Base-by-base conservation (phyloP, 1,140 invertebrate genomes). In the Charaxes varanes region DNA sequence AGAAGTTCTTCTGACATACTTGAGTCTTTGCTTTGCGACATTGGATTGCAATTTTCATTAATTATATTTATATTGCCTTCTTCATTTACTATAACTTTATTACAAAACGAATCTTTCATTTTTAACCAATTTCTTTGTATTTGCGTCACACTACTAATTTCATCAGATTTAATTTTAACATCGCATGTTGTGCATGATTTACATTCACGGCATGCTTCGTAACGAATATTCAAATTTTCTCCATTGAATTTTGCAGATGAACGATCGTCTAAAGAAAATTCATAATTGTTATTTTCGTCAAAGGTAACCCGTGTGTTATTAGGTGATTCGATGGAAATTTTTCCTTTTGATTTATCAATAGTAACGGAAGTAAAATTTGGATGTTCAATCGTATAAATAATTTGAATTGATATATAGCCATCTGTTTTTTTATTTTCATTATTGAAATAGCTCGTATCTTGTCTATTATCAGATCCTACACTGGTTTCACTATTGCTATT, bases 361-460 rank as follows among this genome's bases (percentile, higher is more conserved):
- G 64, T 72, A 7, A 87, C 70, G 2, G 76, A 83, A 5, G 86
- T 78, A 53, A 87, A 88, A 57, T 86, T 83, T 17, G 70, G 58
- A 71, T 87, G 86, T 51, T 88, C 86, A 30, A 84, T 57, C 14
- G 73, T 78, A 54, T 71, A 84, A 44, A 62, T 76, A 31, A 86
- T 62, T 35, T 85, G 54, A 31, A 87, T 56, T 27, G 80, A 85
- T 31, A 87, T 60, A 55, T 86, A 87, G 19, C 72, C 76, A 51
- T 86, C 85, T 6, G 35, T 53, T 24, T 60, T 35, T 41, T 48
- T 11, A 27, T 41, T 24, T 48, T 41, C 22, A 10, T 26, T 6
- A 55, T 46, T 26, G n/a, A n/a, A n/a, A n/a, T n/a, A n/a, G n/a
- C n/a, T n/a, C n/a, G n/a, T 63, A 54, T 23, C 53, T 48, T 2